Evolutionary conservation across 1,140 invertebrate species (phyloP), one percentile per base, ranked within the genome.

Genomic region (Grapholita molesta): DNA sequence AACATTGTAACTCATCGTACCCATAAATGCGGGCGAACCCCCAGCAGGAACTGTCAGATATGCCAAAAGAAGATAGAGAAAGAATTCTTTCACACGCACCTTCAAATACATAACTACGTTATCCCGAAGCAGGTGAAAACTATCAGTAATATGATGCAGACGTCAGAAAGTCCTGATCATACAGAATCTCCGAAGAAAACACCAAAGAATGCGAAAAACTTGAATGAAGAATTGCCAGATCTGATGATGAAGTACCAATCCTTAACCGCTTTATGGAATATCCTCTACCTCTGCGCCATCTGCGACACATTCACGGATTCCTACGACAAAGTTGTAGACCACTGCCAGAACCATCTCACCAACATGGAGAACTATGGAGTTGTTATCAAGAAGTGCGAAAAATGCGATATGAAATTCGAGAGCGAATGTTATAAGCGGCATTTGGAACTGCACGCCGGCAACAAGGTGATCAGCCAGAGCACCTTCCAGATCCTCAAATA

Each of bases 271-370:
- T 71, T 66, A 3, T 77, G 73, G 73, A 74, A 79, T 12, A 71
- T 79, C 0, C 32, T 77, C 0, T 79, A 65, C 24, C 15, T 64
- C 5, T 79, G 78, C 52, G 25, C 3, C 6, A 32, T 25, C 2
- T 79, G 78, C 48, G 67, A 74, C 0, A 21, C 72, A 0, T 65
- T 70, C 0, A 70, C 67, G 0, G 72, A 72, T 15, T 66, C 57
- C 0, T 79, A 79, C 30, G 73, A 79, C 33, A 23, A 67, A 0
- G 75, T 70, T 0, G 70, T 77, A 0, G 70, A 42, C 3, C 78
- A 79, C 52, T 61, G 71, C 8, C 75, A 77, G 33, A 68, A 64
- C n/a, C 78, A 75, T 23, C 53, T 53, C 33, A 52, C 66, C 11
- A 64, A 71, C 9, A 67, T 74, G 35, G 68, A 69, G 64, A 48